Evolutionary conservation across 2,113 vertebrate species (phyloP), one percentile per base, ranked within the genome.

Genomic region (Periophthalmus modestus): DNA sequence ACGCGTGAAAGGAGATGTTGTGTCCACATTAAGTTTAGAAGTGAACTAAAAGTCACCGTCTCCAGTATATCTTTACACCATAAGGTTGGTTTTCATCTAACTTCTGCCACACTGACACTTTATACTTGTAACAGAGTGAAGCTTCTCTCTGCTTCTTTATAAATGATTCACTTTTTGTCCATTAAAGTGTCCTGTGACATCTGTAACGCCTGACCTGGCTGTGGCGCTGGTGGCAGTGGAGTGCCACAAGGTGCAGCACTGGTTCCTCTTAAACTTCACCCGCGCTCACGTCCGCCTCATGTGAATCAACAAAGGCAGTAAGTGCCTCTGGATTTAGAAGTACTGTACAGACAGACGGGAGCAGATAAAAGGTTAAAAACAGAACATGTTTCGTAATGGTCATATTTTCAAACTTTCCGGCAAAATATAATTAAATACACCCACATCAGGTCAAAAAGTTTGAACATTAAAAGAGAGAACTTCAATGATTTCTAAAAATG

Each of bases 151-250:
- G 58, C 82, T 43, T 80, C 74, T 82, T 79, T 80, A 90, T 93
- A 43, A 90, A 93, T 88, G 28, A 93, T 93, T 90, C 66, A 93
- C 61, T 23, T 23, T 70, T 81, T 86, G 21, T 89, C 87, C 90
- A 92, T 93, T 93, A 92, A 92, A 89, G 80, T 87, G 89, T 93
- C 92, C 78, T 85, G 59, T 78, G 85, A 89, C 89, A 94, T 93
- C 89, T 92, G 86, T 88, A 85, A 90, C 13, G 87, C 85, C 91
- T 92, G 88, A 88, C 76, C 86, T 89, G 70, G 66, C 66, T 43
- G 69, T 63, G 52, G 63, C 69, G 70, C 59, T 76, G 69, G 81
- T 75, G 82, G 78, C 85, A 68, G 82, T 39, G 81, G 82, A 87
- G 80, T 77, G 75, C 82, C 84, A 83, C 80, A 87, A 81, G 85